These are phyloP conservation scores for Babylonia areolata DNA, from an alignment of 1,140 invertebrate species.

Conservation along the genomic window DNA sequence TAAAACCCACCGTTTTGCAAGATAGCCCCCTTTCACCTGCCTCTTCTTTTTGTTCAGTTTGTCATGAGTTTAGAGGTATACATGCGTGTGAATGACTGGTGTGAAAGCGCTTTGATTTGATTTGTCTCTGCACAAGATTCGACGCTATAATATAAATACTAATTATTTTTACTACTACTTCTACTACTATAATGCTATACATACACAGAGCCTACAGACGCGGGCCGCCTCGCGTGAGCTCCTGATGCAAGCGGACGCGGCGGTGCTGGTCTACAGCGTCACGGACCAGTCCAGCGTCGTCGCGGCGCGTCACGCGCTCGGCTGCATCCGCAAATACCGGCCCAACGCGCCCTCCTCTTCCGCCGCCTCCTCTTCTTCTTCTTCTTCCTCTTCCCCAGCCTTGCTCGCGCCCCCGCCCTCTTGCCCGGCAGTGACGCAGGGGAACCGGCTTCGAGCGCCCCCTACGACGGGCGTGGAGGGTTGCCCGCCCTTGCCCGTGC, in stretches of 20 bases:
- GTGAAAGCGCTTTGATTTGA: too few relatives aligned
- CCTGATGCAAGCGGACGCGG: conserved; percentile 33
- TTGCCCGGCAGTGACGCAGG: background rate
- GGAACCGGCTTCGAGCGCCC: background rate
- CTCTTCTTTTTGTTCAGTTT: too few relatives aligned
- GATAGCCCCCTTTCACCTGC: too few relatives aligned
- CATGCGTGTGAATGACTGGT: too few relatives aligned
- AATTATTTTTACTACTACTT: too few relatives aligned
- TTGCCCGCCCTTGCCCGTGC: conserved; percentile 16
- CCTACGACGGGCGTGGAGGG: background rate
- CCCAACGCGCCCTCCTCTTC: background rate
- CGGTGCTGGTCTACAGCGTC: conserved; percentile 34
- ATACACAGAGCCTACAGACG: conserved; percentile 29
- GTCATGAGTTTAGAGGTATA: too few relatives aligned
- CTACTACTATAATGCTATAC: too few relatives aligned
- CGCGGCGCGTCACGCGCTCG: conserved; percentile 19
- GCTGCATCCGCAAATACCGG: conserved; percentile 33
- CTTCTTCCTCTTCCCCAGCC: background rate
- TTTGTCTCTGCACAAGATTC: too few relatives aligned
- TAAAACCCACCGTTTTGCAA: too few relatives aligned
- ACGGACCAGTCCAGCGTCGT: conserved; percentile 34
- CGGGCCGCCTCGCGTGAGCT: conserved; percentile 23
- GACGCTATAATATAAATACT: too few relatives aligned
- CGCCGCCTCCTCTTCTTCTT: background rate
- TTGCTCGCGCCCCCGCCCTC: background rate